These are phyloP conservation scores for Coluber constrictor DNA, from an alignment of 2,797 vertebrate species.

Conservation along the genomic window DNA sequence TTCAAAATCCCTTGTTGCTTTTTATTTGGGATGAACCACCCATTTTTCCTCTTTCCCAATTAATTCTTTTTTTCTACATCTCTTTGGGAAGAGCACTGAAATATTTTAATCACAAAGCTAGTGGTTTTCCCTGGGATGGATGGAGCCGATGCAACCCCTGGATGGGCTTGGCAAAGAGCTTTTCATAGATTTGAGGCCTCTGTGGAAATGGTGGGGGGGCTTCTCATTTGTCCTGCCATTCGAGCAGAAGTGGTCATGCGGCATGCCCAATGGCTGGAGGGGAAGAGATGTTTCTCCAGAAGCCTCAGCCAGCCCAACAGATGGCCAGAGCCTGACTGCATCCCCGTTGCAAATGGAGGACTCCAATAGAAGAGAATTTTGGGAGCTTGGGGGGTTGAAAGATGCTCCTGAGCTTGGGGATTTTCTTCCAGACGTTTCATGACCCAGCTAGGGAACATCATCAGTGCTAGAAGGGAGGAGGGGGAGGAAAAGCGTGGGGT, in stretches of 20 bases:
- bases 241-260: neutral
- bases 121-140: neutral
- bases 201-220: no score
- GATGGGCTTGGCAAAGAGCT: neutral
- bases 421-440: neutral
- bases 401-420: neutral
- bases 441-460: neutral
- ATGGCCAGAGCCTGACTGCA: neutral
- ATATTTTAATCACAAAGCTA: neutral
- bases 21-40: neutral
- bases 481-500: neutral
- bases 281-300: neutral
- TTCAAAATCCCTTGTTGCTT: neutral
- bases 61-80: neutral
- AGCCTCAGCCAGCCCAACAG: neutral
- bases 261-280: neutral
- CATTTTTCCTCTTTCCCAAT: neutral
- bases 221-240: neutral
- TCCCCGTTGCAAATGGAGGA: neutral
- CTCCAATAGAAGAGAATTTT: neutral
- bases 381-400: neutral
- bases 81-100: neutral
- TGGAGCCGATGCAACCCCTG: neutral
- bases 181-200: neutral
- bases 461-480: neutral